Conservation (phyloP, 2,113 vertebrate species). For the Channa argus region DNA sequence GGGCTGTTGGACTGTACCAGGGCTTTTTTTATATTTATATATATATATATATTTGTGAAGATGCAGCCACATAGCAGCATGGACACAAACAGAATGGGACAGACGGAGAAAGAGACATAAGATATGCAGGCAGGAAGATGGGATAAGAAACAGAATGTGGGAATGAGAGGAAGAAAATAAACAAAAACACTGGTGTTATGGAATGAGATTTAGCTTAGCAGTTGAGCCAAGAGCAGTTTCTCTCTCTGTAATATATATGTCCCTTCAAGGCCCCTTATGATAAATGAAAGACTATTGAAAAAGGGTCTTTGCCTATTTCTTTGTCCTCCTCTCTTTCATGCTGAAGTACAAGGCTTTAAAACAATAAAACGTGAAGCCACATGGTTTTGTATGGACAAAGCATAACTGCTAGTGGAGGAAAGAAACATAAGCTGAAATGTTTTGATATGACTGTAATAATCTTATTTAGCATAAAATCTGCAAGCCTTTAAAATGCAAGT, state of each 20-base stretch:
- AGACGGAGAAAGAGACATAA: slow-evolving; percentile 25
- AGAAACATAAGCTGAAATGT: background rate
- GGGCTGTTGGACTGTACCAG: slow-evolving; percentile 48
- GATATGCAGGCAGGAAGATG: slow-evolving; percentile 17
- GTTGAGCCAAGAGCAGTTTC: slow-evolving; percentile 43
- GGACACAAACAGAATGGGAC: slow-evolving; percentile 21
- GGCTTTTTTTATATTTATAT: slow-evolving; percentile 5
- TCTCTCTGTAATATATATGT: slow-evolving; percentile 49
- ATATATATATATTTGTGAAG: slow-evolving; percentile 53
- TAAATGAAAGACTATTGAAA: slow-evolving; percentile 55
- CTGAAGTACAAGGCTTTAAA: slow-evolving; percentile 17
- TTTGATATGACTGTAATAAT: too few species aligned
- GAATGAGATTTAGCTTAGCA: slow-evolving; percentile 53
- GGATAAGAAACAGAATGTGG: background rate
- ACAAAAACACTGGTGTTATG: slow-evolving; percentile 46
- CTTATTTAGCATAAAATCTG: too few species aligned
- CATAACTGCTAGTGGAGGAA: background rate
- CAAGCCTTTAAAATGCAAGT: too few species aligned
- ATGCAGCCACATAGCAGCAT: slow-evolving; percentile 19
- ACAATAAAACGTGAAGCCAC: slow-evolving; percentile 32
- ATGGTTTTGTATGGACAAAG: slow-evolving; percentile 1
- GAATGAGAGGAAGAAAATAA: slow-evolving; percentile 1
- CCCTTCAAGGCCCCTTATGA: slow-evolving; percentile 44
- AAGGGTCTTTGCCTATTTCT: slow-evolving; percentile 27
- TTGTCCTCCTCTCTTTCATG: slow-evolving; percentile 14